phyloP scores from a whole-genome alignment of 2,888 invertebrate genomes.

The Apoda limacodes region DNA sequence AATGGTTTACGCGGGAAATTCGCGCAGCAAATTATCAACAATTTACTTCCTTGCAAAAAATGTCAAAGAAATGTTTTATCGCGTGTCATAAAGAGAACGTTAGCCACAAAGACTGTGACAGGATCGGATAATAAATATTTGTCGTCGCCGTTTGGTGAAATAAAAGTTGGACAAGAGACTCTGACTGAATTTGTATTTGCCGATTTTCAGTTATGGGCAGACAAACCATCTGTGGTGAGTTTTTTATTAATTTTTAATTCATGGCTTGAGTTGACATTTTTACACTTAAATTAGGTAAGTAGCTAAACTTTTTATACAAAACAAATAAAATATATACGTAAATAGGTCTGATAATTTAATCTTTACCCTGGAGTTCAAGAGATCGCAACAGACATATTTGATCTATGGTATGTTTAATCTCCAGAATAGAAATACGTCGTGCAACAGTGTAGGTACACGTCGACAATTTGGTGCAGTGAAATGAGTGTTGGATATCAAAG shows the following conservation, averaged over 20 bases:
- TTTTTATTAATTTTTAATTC: constrained; percentile 7
- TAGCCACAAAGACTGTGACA: constrained; percentile 43
- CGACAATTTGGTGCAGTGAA: too few relatives aligned
- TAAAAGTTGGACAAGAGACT: constrained; percentile 65
- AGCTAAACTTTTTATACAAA: too few relatives aligned
- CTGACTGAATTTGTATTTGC: constrained; percentile 72
- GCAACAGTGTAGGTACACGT: too few relatives aligned
- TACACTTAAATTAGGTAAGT: too few relatives aligned
- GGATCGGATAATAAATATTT: constrained; percentile 39
- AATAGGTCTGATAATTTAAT: too few relatives aligned
- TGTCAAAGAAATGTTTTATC: constrained; percentile 26
- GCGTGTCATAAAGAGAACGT: constrained; percentile 26
- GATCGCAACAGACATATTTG: too few relatives aligned
- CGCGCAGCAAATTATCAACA: constrained; percentile 42
- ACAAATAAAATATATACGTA: too few relatives aligned
- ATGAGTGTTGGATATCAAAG: too few relatives aligned
- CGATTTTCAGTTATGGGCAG: constrained; percentile 65
- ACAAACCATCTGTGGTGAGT: constrained; percentile 75
- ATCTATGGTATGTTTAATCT: too few relatives aligned
- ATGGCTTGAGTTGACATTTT: too few relatives aligned
- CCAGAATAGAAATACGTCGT: too few relatives aligned
- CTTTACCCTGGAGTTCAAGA: too few relatives aligned
- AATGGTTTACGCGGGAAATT: constrained; percentile 59
- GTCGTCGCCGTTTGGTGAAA: constrained; percentile 59
- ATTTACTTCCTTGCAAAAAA: constrained; percentile 27